phyloP scores from a whole-genome alignment of 2,113 vertebrate genomes.

The Lethenteron reissneri region DNA sequence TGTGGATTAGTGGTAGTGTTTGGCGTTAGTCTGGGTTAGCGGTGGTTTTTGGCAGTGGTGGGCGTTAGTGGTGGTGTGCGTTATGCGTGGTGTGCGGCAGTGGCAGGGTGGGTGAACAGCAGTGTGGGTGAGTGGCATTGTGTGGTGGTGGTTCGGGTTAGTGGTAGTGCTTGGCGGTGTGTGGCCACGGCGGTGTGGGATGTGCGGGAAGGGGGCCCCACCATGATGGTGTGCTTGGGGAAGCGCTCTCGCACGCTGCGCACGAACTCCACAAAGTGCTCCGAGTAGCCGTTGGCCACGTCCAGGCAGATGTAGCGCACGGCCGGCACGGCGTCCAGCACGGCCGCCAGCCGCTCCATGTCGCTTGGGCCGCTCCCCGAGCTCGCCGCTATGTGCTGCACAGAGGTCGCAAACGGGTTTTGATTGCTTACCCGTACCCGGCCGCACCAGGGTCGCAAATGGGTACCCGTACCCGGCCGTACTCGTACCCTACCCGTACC shows the following conservation, averaged over 20 bases:
- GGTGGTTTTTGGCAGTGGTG: too few species aligned
- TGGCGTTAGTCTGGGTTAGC: too few species aligned
- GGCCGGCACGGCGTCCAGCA: constrained; percentile 50
- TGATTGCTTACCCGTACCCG: too few species aligned
- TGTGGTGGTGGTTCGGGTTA: too few species aligned
- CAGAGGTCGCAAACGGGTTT: not conserved
- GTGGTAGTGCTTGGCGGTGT: not conserved
- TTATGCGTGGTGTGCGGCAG: too few species aligned
- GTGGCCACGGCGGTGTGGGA: not conserved
- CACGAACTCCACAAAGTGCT: constrained; percentile 90
- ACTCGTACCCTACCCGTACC: too few species aligned
- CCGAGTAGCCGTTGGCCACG: constrained; percentile 90
- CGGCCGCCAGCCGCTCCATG: constrained; percentile 49
- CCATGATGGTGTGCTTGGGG: constrained; percentile 91
- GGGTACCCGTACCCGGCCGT: too few species aligned
- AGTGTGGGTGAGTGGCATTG: too few species aligned
- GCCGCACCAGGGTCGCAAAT: too few species aligned
- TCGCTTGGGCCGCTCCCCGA: constrained; percentile 61
- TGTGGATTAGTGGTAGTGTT: too few species aligned
- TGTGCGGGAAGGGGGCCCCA: constrained; percentile 19
- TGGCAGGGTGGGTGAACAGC: too few species aligned
- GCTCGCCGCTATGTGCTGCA: constrained; percentile 65
- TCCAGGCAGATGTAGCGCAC: constrained; percentile 83
- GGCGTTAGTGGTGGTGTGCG: too few species aligned
- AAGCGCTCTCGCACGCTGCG: constrained; percentile 58